Conservation (phyloP, 2,888 invertebrate species). For the Mythimna albipuncta region DNA sequence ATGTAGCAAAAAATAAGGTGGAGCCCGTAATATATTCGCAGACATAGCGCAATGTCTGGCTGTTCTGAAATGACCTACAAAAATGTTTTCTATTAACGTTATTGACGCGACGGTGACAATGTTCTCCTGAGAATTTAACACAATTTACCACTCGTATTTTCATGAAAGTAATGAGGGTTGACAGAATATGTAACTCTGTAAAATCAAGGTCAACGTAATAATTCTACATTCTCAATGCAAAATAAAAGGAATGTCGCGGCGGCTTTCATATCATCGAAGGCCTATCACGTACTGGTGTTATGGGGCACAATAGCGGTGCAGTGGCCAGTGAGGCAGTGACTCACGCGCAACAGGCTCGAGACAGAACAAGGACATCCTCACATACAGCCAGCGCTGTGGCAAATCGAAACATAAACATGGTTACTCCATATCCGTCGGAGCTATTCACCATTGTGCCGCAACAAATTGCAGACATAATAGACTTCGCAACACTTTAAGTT, state of each 20-base stretch:
- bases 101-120: slow-evolving; percentile 17
- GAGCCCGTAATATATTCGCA: slow-evolving; percentile 44
- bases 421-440: slow-evolving; percentile 88
- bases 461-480: slow-evolving; percentile 87
- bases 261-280: slow-evolving; percentile 67
- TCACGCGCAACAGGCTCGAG: slow-evolving; percentile 77
- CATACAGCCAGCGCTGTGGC: slow-evolving; percentile 77
- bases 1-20: slow-evolving; percentile 52
- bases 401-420: slow-evolving; percentile 87
- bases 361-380: slow-evolving; percentile 87
- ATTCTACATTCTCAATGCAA: slow-evolving; percentile 47
- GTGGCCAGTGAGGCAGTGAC: slow-evolving; percentile 81
- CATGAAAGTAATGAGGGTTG: slow-evolving; percentile 54
- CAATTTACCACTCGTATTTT: slow-evolving; percentile 23
- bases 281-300: slow-evolving; percentile 76
- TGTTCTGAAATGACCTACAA: slow-evolving; percentile 48
- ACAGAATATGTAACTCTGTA: slow-evolving; percentile 44
- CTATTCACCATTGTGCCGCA: slow-evolving; percentile 88
- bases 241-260: slow-evolving; percentile 55
- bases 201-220: slow-evolving; percentile 54
- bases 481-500: slow-evolving; percentile 82
- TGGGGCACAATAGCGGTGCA: slow-evolving; percentile 80
- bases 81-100: slow-evolving; percentile 40
- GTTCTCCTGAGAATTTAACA: slow-evolving; percentile 51
- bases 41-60: slow-evolving; percentile 37